phyloP scores from a whole-genome alignment of 2,797 vertebrate species.

The Dendrocincla fuliginosa region DNA sequence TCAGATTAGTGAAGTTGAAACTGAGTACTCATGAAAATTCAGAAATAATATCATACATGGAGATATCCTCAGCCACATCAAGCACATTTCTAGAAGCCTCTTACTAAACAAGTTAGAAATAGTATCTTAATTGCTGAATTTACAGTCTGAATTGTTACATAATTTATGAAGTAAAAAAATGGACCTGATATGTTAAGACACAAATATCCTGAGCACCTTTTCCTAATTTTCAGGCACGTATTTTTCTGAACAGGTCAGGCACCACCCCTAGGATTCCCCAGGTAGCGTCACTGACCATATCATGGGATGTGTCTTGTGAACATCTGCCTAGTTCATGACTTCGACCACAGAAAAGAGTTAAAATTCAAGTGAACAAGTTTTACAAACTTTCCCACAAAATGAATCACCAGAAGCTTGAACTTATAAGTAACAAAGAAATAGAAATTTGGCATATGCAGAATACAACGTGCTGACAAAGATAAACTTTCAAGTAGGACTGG shows the following conservation, averaged over 20 bases:
- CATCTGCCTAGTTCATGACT: neutral
- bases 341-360: neutral
- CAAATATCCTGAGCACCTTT: neutral
- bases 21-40: neutral
- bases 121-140: neutral
- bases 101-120: neutral
- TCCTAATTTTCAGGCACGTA: neutral
- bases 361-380: neutral
- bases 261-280: neutral
- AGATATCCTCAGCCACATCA: neutral
- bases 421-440: neutral
- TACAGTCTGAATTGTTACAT: neutral
- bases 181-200: neutral
- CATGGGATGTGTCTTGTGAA: neutral
- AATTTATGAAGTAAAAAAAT: neutral
- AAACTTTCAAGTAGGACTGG: neutral
- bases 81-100: neutral
- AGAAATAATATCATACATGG: neutral
- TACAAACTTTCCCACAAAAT: neutral
- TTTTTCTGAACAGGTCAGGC: neutral
- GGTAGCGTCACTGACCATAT: neutral
- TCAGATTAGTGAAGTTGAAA: neutral
- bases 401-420: neutral
- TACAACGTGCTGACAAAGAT: slow-evolving; percentile 11
- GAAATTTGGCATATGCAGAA: slow-evolving; percentile 30